phyloP scores from a whole-genome alignment of 2,888 invertebrate genomes.

The Pilophorus perplexus region DNA sequence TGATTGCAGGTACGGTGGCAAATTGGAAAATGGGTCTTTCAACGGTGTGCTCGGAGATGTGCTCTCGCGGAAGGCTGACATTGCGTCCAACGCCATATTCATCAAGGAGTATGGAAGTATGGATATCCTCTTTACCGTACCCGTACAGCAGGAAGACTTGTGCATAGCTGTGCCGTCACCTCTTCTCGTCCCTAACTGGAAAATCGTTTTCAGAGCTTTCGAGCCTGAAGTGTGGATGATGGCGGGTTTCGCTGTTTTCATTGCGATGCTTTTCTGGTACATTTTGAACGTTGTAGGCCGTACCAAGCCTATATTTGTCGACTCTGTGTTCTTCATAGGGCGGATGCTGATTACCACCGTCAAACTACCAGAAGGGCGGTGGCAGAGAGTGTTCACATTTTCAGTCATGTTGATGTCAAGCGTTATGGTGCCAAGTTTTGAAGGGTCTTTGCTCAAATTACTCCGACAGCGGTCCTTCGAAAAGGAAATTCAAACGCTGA shows the following conservation, averaged over 20 bases:
- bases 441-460: constrained; percentile 7
- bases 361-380: neutral
- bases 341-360: constrained; percentile 11
- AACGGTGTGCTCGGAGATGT: constrained; percentile 21
- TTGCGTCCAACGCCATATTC: constrained; percentile 13
- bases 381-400: constrained; percentile 10
- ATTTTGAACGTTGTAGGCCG: neutral
- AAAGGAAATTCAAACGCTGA: constrained; percentile 13
- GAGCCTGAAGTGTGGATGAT: constrained; percentile 4
- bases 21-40: constrained; percentile 17
- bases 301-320: neutral
- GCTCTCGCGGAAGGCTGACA: constrained; percentile 3
- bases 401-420: neutral
- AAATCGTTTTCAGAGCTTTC: constrained; percentile 19
- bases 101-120: constrained; percentile 15
- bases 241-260: neutral
- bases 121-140: neutral
- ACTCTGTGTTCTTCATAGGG: neutral
- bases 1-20: constrained; percentile 20
- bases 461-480: constrained; percentile 19
- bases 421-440: constrained; percentile 4
- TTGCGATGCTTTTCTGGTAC: constrained; percentile 9
- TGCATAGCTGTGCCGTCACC: constrained; percentile 17
- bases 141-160: constrained; percentile 1
- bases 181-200: constrained; percentile 8